Percentiles rank a stretch among this genome's conserved stretches.
These are phyloP conservation scores for Mactromeris polynyma DNA, from an alignment of 2,888 invertebrate genomes.

Conservation along the genomic window DNA sequence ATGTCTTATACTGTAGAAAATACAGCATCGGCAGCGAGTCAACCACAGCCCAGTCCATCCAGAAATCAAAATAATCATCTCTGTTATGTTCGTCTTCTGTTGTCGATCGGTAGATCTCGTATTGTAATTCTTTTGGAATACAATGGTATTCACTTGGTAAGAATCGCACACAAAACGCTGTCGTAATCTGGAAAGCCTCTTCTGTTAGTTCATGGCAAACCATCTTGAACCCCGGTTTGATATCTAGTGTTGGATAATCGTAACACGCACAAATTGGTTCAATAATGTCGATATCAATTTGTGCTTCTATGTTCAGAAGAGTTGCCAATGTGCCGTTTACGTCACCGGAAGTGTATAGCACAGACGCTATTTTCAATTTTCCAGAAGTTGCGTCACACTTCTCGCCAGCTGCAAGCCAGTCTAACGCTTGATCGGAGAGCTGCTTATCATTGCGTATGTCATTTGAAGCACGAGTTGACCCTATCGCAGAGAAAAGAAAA, in stretches of 20 bases:
- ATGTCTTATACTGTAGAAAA: background rate
- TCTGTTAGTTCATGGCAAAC: background rate
- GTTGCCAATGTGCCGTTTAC: background rate
- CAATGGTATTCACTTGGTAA: constrained; percentile 9
- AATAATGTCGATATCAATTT: background rate
- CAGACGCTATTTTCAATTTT: constrained; percentile 13
- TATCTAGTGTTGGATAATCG: background rate
- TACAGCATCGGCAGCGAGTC: background rate
- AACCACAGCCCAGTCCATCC: background rate
- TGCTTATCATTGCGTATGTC: background rate
- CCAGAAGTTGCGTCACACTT: background rate
- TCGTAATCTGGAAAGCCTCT: background rate
- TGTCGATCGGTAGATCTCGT: constrained; percentile 9
- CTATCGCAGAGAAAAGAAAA: background rate
- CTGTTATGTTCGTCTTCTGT: background rate
- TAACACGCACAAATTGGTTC: background rate
- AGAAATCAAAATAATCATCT: background rate
- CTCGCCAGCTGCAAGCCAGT: background rate
- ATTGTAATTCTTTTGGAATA: constrained; percentile 14
- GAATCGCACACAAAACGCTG: constrained; percentile 10
- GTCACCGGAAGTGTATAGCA: background rate
- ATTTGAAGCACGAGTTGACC: background rate
- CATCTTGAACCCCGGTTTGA: background rate
- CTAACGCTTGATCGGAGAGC: background rate
- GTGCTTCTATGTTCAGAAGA: background rate